These are phyloP conservation scores for Dissostichus mawsoni DNA, from an alignment of 2,113 vertebrate genomes.

Conservation along the genomic window DNA sequence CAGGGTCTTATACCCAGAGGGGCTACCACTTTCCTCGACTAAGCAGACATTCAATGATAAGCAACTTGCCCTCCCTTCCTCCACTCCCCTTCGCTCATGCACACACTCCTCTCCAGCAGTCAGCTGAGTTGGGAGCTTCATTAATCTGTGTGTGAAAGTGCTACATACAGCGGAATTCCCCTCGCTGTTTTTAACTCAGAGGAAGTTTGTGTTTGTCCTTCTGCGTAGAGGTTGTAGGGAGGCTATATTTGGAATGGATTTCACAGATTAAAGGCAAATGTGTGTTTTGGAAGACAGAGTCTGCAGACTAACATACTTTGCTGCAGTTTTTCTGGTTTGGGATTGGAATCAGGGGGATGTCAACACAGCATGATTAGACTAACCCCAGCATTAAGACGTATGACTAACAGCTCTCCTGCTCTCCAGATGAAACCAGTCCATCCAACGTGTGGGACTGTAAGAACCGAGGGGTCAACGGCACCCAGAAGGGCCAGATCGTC, in stretches of 20 bases:
- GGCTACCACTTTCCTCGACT: constrained; percentile 70
- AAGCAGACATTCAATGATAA: constrained; percentile 83
- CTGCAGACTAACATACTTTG: constrained; percentile 53
- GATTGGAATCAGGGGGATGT: constrained; percentile 13
- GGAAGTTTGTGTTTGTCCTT: constrained; percentile 74
- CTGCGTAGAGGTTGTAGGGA: constrained; percentile 61
- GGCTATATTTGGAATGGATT: constrained; percentile 67
- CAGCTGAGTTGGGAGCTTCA: constrained; percentile 59
- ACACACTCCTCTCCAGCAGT: constrained; percentile 29
- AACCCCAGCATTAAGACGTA: neutral
- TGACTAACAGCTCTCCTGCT: neutral
- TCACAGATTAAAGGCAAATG: constrained; percentile 68
- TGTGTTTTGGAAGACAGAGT: constrained; percentile 45
- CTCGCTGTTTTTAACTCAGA: constrained; percentile 54
- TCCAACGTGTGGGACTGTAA: constrained; percentile 99
- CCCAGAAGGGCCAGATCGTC: constrained; percentile 96
- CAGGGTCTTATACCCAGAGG: constrained; percentile 65
- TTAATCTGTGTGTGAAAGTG: constrained; percentile 72
- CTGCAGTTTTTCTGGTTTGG: constrained; percentile 33
- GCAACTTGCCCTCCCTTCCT: constrained; percentile 35
- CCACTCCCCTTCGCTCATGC: neutral
- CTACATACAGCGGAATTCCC: constrained; percentile 69
- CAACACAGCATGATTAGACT: neutral
- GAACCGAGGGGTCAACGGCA: constrained; percentile 97
- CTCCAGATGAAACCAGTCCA: constrained; percentile 95